Conservation (phyloP, 1,140 invertebrate species). For the Wasmannia auropunctata region DNA sequence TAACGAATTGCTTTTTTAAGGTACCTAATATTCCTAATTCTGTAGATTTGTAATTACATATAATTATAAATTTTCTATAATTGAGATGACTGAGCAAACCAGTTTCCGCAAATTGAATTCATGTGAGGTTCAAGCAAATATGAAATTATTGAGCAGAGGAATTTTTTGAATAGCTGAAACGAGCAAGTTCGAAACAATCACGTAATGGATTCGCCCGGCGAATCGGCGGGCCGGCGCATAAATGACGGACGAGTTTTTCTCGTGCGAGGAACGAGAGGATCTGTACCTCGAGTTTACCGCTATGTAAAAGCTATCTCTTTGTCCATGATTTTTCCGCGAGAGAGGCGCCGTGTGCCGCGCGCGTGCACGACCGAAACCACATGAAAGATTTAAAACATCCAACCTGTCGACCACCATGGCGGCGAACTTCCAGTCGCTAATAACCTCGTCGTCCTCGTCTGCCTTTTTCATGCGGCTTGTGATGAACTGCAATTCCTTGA, state of each 20-base stretch:
- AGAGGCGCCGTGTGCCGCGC: neutral
- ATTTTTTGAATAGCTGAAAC: neutral
- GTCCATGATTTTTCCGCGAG: constrained; percentile 27
- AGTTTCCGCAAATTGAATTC: neutral
- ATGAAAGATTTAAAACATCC: constrained; percentile 50
- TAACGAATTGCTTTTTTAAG: too few relatives aligned
- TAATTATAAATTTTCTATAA: neutral
- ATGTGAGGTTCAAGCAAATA: neutral
- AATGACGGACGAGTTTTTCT: constrained; percentile 21
- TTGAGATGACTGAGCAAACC: neutral
- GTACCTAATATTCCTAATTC: too few relatives aligned
- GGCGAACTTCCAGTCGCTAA: constrained; percentile 99
- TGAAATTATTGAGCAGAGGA: neutral
- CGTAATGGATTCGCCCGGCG: neutral
- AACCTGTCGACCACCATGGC: constrained; percentile 98
- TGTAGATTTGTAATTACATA: neutral
- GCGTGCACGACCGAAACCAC: neutral
- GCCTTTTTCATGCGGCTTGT: constrained; percentile 95
- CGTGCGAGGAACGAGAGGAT: neutral
- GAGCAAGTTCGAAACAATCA: neutral
- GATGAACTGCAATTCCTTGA: constrained; percentile 97
- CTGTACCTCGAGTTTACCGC: neutral
- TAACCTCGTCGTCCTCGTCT: constrained; percentile 95
- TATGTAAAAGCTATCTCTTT: constrained; percentile 20
- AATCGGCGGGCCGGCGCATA: neutral